Evolutionary conservation across 2,888 invertebrate genomes (phyloP).

Genomic region (Volucella inflata): DNA sequence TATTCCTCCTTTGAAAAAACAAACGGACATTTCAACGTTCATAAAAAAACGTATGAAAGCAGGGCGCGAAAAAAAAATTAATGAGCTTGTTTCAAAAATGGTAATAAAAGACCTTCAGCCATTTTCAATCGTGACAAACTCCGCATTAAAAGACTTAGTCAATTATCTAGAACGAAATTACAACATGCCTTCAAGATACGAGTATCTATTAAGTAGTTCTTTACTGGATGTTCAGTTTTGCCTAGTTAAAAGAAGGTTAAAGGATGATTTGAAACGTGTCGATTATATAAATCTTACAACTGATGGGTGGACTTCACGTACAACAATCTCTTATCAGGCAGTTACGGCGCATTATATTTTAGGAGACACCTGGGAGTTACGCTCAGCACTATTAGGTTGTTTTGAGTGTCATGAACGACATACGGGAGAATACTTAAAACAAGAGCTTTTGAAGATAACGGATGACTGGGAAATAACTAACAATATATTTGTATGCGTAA

Average conservation of each 20-base stretch:
- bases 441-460: background rate
- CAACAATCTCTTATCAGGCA: slow-evolving; percentile 29
- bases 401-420: background rate
- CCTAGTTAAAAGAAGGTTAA: slow-evolving; percentile 11
- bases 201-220: background rate
- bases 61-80: slow-evolving; percentile 18
- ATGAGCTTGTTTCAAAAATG: slow-evolving; percentile 32
- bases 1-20: background rate
- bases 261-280: too few relatives aligned
- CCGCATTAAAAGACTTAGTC: too few relatives aligned
- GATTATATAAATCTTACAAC: slow-evolving; percentile 21
- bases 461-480: slow-evolving; percentile 1
- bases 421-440: background rate
- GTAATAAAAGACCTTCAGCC: too few relatives aligned
- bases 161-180: slow-evolving; percentile 20
- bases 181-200: too few relatives aligned
- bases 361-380: slow-evolving; percentile 19
- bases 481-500: background rate
- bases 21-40: slow-evolving; percentile 1
- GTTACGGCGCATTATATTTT: slow-evolving; percentile 17
- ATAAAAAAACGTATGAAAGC: background rate
- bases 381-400: slow-evolving; percentile 1
- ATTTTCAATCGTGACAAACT: too few relatives aligned
- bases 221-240: slow-evolving; percentile 17
- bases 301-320: slow-evolving; percentile 38